Evolutionary conservation across 2,888 invertebrate species (phyloP), one percentile per base, ranked within the genome.

Genomic region (Melitaea athalia): DNA sequence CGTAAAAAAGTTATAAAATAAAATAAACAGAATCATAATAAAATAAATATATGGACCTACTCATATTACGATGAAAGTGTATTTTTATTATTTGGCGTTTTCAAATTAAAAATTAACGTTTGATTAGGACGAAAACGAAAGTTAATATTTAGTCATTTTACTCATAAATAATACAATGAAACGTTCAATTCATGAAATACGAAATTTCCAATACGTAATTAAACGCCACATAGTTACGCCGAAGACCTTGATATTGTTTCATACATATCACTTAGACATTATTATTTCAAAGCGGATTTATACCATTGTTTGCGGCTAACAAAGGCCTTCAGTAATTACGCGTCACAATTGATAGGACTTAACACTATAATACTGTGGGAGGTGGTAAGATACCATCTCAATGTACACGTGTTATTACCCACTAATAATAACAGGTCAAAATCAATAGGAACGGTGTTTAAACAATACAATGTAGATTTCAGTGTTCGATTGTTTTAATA

Each of bases 201-300:
- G 8, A 38, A 3, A 38, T 38, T 38, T 38, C 38, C 38, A 38
- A 38, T 38, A 38, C 3, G 38, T 38, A 38, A 38, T 38, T 5
- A 38, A 38, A 38, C 38, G 5, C 5, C 4, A 38, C 2, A 38
- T 38, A 38, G 38, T 38, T 38, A 38, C 38, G 8, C 38, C 38
- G 38, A 38, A 38, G 5, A 38, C 11, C 3, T 24, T 52, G 24
- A 53, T 53, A 55, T 55, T 33, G 14, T 31, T 14, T 55, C 53
- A 55, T 55, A 33, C 60, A 61, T 66, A 67, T 67, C 59, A 61
- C 59, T 63, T 68, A 64, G 67, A 63, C 31, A 63, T 42, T 67
- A 65, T 69, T 71, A 72, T 75, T 72, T 70, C 64, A 72, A 72
- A 74, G 72, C 73, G 72, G 74, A 71, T 74, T 73, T 72, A 57